Evolutionary conservation across 2,113 vertebrate species (phyloP).

Genomic region (Salvelinus fontinalis): DNA sequence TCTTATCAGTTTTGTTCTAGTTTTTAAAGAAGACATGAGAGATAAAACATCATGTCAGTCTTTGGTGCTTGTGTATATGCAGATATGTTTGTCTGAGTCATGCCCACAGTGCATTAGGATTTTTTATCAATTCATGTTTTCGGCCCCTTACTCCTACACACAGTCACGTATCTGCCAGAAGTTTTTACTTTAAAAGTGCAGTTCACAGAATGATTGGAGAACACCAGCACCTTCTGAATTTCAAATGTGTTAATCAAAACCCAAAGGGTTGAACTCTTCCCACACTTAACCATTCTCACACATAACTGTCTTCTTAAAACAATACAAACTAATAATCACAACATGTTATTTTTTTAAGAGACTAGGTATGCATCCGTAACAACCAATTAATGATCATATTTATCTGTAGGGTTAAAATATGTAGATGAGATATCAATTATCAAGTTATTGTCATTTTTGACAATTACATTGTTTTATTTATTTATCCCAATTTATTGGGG

Average conservation of each 20-base stretch:
- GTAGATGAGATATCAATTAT: conserved; percentile 32
- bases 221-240: conserved; percentile 40
- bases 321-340: conserved; percentile 16
- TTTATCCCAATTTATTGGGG: conserved; percentile 1
- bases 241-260: conserved; percentile 22
- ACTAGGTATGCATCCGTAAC: conserved; percentile 30
- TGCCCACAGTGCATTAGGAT: not conserved
- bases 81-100: not conserved
- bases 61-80: not conserved
- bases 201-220: conserved; percentile 37
- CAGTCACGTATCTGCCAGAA: conserved; percentile 24
- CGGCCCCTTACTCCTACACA: conserved; percentile 51
- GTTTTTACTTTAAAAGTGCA: conserved; percentile 17
- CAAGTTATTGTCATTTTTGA: conserved; percentile 12
- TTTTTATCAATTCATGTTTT: conserved; percentile 22
- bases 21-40: too few relatives aligned
- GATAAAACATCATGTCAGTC: not conserved
- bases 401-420: conserved; percentile 24
- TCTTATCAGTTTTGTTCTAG: not conserved
- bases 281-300: conserved; percentile 19
- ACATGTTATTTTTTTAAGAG: not conserved
- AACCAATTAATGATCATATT: conserved; percentile 29
- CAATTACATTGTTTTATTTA: conserved; percentile 11
- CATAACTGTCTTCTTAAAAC: not conserved
- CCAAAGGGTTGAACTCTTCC: conserved; percentile 36